Conservation (phyloP, 2,113 vertebrate species). For the human (Homo sapiens) region GRCh38 chr11:79064001-79064500, state of each 20-base stretch:
- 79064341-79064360: neutral
- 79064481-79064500: neutral
- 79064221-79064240: neutral
- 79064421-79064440: too few relatives aligned
- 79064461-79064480: neutral
- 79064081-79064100: neutral
- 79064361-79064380: neutral
- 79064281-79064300: neutral
- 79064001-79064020: neutral
- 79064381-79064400: fast-evolving
- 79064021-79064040: neutral
- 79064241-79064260: neutral
- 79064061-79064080: neutral
- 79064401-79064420: fast-evolving
- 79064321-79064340: fast-evolving
- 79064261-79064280: neutral
- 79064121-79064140: neutral
- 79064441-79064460: fast-evolving
- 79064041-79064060: neutral
- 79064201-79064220: neutral
- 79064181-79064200: neutral
- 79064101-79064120: neutral
- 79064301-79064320: neutral
- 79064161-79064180: neutral
- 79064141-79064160: neutral